Evolutionary conservation across 2,113 vertebrate genomes (phyloP).

Genomic region (Oplegnathus fasciatus): DNA sequence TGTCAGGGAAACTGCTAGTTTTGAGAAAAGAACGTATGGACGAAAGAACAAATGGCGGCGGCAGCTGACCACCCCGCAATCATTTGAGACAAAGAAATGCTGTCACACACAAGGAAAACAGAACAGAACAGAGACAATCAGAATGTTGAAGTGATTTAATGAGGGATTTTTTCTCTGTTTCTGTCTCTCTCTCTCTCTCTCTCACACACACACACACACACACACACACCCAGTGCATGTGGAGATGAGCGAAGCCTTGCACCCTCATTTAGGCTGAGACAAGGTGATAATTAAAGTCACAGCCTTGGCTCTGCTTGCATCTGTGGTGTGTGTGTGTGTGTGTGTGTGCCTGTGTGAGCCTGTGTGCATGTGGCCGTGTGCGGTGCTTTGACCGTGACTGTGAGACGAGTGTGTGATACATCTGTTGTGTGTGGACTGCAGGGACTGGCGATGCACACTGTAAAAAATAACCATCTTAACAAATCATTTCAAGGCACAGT

Average conservation of each 20-base stretch:
- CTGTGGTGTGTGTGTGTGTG: conserved; percentile 47
- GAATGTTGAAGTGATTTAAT: conserved; percentile 64
- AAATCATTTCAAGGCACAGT: not conserved
- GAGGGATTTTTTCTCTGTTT: conserved; percentile 36
- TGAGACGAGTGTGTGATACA: conserved; percentile 43
- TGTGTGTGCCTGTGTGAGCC: conserved; percentile 16
- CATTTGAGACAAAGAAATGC: conserved; percentile 36
- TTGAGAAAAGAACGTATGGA: not conserved
- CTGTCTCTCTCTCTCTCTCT: not conserved
- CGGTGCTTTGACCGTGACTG: conserved; percentile 28
- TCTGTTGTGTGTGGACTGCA: conserved; percentile 48
- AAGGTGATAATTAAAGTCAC: conserved; percentile 96
- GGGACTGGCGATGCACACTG: not conserved
- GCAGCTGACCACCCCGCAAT: conserved; percentile 52
- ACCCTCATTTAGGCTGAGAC: conserved; percentile 91
- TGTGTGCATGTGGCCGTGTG: conserved; percentile 3
- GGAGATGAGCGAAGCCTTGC: conserved; percentile 86
- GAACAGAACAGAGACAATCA: conserved; percentile 23
- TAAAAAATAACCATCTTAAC: not conserved
- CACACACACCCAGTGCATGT: conserved; percentile 76
- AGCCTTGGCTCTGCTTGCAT: conserved; percentile 81
- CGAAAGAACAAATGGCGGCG: not conserved
- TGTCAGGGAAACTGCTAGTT: conserved; percentile 9
- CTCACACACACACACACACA: conserved; percentile 24
- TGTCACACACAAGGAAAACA: not conserved